Conservation (phyloP, 1,140 invertebrate species). For the silkworm (Bombyx mori) region ASM3026992v2 NC_085119.1:3320001-3320500, state of each 20-base stretch:
- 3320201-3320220: slow-evolving; percentile 58
- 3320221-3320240: slow-evolving; percentile 59
- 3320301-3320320: slow-evolving; percentile 61
- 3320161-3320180: slow-evolving; percentile 65
- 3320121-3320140: slow-evolving; percentile 65
- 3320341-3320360: slow-evolving; percentile 55
- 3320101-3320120: slow-evolving; percentile 57
- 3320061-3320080: slow-evolving; percentile 7
- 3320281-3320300: slow-evolving; percentile 58
- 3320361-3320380: slow-evolving; percentile 49
- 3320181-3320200: slow-evolving; percentile 52
- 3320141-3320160: slow-evolving; percentile 55
- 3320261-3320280: slow-evolving; percentile 49
- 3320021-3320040: slow-evolving; percentile 2
- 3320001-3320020: slow-evolving; percentile 12
- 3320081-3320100: slow-evolving; percentile 52
- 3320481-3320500: slow-evolving; percentile 67
- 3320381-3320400: slow-evolving; percentile 52
- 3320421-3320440: slow-evolving; percentile 51
- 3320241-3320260: slow-evolving; percentile 64
- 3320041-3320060: background rate
- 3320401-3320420: slow-evolving; percentile 58
- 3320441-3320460: slow-evolving; percentile 37
- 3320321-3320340: slow-evolving; percentile 56
- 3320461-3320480: slow-evolving; percentile 44